A percentile compares a stretch with the other conserved stretches of the same genome.
These are phyloP conservation scores for Porites cylindrica DNA, from an alignment of 92 coral and sea anemone genomes.

Conservation along the genomic window DNA sequence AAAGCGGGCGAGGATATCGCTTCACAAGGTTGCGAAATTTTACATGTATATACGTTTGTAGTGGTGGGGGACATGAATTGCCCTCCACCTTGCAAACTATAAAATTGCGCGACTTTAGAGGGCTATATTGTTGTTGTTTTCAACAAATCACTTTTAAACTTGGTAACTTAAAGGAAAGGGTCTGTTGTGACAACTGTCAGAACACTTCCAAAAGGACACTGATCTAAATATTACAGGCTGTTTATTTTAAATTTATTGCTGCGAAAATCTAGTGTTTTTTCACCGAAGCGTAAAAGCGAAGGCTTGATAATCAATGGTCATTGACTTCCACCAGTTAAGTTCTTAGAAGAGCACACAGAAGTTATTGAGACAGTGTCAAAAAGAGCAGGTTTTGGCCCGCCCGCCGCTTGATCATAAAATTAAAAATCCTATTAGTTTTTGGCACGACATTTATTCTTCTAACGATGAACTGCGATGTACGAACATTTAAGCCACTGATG, in stretches of 20 bases:
- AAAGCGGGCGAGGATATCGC: no score
- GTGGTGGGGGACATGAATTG: no score
- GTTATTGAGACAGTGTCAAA: constrained; percentile 7
- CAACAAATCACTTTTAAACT: no score
- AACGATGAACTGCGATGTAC: background rate
- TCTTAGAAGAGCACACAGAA: constrained; percentile 12
- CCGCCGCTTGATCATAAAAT: constrained; percentile 17
- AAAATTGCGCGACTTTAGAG: no score
- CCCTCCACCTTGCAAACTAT: no score
- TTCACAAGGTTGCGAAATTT: no score
- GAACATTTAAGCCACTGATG: no score
- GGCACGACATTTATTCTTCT: background rate
- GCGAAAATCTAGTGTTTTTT: background rate
- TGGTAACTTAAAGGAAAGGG: no score
- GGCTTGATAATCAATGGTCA: constrained; percentile 2
- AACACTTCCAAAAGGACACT: no score
- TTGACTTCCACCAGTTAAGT: constrained; percentile 16
- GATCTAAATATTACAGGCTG: background rate
- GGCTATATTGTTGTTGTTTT: no score
- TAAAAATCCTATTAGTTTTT: background rate
- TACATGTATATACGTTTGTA: no score
- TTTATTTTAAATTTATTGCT: background rate
- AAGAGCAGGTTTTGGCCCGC: constrained; percentile 18
- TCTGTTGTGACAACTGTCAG: no score
- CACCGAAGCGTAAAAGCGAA: constrained; percentile 28